Evolutionary conservation across 2,797 vertebrate genomes (phyloP).

Genomic region (Cirrhinus molitorella): DNA sequence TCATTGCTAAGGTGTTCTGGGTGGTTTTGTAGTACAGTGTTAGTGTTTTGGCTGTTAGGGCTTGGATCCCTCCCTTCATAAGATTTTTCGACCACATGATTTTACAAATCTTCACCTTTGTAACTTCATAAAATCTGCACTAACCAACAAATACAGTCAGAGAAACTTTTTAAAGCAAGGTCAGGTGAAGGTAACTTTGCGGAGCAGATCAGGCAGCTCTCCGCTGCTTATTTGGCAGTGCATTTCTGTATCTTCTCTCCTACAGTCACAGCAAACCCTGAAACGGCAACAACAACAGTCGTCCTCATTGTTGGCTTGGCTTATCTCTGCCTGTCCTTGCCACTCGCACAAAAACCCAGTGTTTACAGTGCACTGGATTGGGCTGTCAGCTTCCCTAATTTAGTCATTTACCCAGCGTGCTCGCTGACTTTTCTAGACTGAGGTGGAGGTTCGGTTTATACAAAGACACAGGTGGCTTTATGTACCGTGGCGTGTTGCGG

Average conservation of each 20-base stretch:
- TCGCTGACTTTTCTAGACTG: constrained; percentile 22
- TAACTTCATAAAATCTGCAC: too few relatives aligned
- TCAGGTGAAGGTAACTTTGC: constrained; percentile 22
- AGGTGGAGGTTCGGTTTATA: constrained; percentile 23
- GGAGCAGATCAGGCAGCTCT: neutral
- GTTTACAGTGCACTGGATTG: constrained; percentile 43
- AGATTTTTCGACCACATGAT: too few relatives aligned
- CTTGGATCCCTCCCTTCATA: too few relatives aligned
- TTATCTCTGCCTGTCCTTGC: constrained; percentile 38
- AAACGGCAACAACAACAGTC: constrained; percentile 22
- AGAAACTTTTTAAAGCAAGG: constrained; percentile 11
- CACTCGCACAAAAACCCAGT: constrained; percentile 14
- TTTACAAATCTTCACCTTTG: too few relatives aligned
- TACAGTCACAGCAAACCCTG: constrained; percentile 25
- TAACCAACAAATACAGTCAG: neutral
- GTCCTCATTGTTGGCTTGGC: constrained; percentile 27
- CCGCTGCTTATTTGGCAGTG: constrained; percentile 11
- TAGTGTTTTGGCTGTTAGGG: too few relatives aligned
- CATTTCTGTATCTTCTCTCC: constrained; percentile 10
- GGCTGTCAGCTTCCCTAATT: constrained; percentile 39
- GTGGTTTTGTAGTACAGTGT: too few relatives aligned
- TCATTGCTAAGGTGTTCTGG: too few relatives aligned
- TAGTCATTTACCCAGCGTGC: constrained; percentile 40
- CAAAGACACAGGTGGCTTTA: constrained; percentile 26
- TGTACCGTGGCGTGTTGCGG: constrained; percentile 1